These are phyloP conservation scores for Onychomys arenicola DNA, from an alignment of 2,797 vertebrate genomes.

Conservation along the genomic window DNA sequence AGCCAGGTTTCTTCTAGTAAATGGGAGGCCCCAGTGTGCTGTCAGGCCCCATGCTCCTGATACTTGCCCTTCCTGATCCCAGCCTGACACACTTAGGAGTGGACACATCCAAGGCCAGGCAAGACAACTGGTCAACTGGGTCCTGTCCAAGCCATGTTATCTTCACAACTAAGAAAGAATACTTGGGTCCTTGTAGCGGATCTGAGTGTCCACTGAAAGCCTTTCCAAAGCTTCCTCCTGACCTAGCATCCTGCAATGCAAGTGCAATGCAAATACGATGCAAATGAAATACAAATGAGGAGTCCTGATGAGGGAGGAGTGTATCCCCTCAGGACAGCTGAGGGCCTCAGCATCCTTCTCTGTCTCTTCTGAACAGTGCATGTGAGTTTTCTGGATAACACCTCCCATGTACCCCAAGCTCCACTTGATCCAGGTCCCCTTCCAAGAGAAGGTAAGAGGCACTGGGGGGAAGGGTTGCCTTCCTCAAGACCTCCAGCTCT, in stretches of 20 bases:
- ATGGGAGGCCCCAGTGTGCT: not conserved
- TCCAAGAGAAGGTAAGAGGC: not conserved
- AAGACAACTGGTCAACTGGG: not conserved
- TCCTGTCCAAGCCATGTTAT: not conserved
- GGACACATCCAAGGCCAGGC: not conserved
- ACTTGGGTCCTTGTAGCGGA: not conserved
- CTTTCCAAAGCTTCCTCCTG: not conserved
- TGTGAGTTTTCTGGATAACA: not conserved
- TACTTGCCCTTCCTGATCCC: not conserved
- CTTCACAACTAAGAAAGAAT: not conserved
- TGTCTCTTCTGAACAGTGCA: not conserved
- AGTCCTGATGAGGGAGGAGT: not conserved
- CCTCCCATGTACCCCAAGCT: not conserved
- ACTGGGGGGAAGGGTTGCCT: not conserved
- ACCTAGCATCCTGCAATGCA: not conserved
- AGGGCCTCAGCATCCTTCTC: not conserved
- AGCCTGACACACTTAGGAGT: not conserved
- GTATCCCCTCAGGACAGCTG: not conserved
- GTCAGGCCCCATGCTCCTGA: not conserved
- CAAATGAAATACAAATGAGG: not conserved
- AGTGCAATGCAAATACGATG: not conserved
- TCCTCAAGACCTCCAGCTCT: not conserved
- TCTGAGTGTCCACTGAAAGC: not conserved
- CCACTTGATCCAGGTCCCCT: not conserved
- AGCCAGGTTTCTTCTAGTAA: constrained; percentile 43